Conservation (phyloP, 2,113 vertebrate genomes). For the Guaruba guarouba region DNA sequence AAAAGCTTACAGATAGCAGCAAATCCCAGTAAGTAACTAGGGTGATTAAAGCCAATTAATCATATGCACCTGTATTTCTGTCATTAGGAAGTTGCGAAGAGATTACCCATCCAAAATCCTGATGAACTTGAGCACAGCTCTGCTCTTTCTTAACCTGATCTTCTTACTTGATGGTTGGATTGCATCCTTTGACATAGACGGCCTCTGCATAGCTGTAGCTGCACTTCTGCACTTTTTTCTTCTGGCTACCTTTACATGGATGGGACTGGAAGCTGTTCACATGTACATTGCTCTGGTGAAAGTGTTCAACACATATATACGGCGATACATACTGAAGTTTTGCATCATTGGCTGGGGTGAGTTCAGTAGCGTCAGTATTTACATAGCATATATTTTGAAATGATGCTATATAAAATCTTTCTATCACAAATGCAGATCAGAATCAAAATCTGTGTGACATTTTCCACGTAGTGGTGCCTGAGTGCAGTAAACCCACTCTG, state of each 20-base stretch:
- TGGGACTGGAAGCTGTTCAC: slow-evolving; percentile 95
- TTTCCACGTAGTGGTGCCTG: background rate
- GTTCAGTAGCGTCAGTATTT: slow-evolving; percentile 1
- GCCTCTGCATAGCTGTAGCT: slow-evolving; percentile 85
- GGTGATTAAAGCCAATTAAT: background rate
- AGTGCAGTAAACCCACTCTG: background rate
- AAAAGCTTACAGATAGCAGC: background rate
- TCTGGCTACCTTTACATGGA: slow-evolving; percentile 95
- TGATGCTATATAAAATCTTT: background rate
- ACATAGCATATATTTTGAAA: background rate
- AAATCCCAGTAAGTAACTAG: background rate
- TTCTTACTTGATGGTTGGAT: slow-evolving; percentile 94
- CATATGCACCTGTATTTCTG: background rate
- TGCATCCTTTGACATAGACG: slow-evolving; percentile 76
- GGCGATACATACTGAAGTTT: slow-evolving; percentile 95
- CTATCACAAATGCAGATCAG: background rate
- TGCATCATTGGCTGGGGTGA: slow-evolving; percentile 97
- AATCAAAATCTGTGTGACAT: rapidly evolving
- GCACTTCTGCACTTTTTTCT: slow-evolving; percentile 92
- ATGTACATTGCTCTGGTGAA: slow-evolving; percentile 99
- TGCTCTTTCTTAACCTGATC: slow-evolving; percentile 89
- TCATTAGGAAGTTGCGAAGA: slow-evolving; percentile 86
- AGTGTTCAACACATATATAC: slow-evolving; percentile 97
- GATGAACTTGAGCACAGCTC: slow-evolving; percentile 94
- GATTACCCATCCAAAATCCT: slow-evolving; percentile 98